Conservation (phyloP, 2,113 vertebrate genomes). For the Baryphthengus martii region DNA sequence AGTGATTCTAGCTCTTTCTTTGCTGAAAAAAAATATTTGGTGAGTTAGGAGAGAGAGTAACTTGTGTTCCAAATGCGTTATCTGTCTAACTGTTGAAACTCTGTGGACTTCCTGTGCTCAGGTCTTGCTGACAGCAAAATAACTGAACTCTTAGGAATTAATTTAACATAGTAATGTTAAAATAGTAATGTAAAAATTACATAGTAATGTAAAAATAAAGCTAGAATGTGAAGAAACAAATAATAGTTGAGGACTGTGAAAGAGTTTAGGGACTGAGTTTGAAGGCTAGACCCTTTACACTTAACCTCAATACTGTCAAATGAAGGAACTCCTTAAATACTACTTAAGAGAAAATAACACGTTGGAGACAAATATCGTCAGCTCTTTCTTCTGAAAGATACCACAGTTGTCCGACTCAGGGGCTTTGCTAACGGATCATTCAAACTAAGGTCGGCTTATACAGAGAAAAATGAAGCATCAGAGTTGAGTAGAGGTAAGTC, state of each 20-base stretch:
- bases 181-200: too few relatives aligned
- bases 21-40: neutral
- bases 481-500: neutral
- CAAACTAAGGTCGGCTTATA: neutral
- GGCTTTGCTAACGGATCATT: neutral
- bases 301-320: neutral
- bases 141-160: neutral
- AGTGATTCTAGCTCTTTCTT: neutral
- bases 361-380: neutral
- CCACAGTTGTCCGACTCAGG: neutral
- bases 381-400: neutral
- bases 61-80: fast-evolving
- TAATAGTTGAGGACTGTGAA: neutral
- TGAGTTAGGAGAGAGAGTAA: neutral
- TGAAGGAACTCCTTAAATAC: neutral
- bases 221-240: neutral
- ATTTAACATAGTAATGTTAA: too few relatives aligned
- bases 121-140: neutral
- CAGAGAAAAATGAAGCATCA: neutral
- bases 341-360: neutral
- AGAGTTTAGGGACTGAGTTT: neutral
- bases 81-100: neutral
- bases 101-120: neutral
- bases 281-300: neutral
- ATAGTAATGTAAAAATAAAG: too few relatives aligned